phyloP scores from a whole-genome alignment of 2,888 invertebrate genomes.

The Myopa tessellatipennis region DNA sequence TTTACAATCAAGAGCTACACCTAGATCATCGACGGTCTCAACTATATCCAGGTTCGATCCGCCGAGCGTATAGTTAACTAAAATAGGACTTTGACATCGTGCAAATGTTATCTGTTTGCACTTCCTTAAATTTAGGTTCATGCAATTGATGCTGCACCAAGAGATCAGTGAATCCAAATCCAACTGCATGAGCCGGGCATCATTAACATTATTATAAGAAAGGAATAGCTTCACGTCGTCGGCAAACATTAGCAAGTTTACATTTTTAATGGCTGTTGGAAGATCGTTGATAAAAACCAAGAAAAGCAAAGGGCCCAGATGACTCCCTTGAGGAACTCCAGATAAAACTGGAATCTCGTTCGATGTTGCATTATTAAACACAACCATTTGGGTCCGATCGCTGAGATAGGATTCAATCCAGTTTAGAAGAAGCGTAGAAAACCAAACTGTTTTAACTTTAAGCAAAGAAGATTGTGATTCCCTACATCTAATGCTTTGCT shows the following conservation, averaged over 20 bases:
- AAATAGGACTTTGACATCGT: too few relatives aligned
- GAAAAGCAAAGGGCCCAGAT: constrained; percentile 4
- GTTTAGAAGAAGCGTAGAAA: not conserved
- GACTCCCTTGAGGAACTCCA: constrained; percentile 5
- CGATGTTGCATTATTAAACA: constrained; percentile 3
- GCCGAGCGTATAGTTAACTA: too few relatives aligned
- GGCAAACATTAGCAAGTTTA: too few relatives aligned
- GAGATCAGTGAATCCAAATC: not conserved
- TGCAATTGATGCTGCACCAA: too few relatives aligned
- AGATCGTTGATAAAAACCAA: not conserved
- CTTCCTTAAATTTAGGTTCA: too few relatives aligned
- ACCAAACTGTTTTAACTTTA: constrained; percentile 1
- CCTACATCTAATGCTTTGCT: constrained; percentile 14
- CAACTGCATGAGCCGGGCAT: not conserved
- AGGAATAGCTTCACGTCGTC: not conserved
- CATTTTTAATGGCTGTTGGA: too few relatives aligned
- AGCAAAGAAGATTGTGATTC: not conserved
- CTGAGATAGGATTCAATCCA: constrained; percentile 11
- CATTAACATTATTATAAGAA: not conserved
- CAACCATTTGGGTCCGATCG: not conserved
- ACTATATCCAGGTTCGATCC: too few relatives aligned
- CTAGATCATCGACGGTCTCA: too few relatives aligned
- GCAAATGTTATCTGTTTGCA: too few relatives aligned
- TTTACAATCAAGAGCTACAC: too few relatives aligned
- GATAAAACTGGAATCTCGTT: not conserved